Evolutionary conservation across 35 echinoderm and acorn worm genomes (phyloP).

Genomic region (Hemicentrotus pulcherrimus): DNA sequence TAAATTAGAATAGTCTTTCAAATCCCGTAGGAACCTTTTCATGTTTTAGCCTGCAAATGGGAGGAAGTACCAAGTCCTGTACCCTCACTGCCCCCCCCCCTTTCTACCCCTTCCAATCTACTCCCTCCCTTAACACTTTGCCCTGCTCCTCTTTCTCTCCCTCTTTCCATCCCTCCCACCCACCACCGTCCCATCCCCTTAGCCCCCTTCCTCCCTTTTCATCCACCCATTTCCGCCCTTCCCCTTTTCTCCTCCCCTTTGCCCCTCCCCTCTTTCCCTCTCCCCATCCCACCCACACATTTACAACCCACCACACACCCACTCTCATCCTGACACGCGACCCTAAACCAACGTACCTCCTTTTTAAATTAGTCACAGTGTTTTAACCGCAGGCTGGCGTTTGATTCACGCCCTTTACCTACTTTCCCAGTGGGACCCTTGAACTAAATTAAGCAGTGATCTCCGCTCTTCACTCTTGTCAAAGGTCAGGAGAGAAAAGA

Average conservation of each 20-base stretch:
- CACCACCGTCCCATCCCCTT: too few species aligned
- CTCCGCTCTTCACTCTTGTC: neutral
- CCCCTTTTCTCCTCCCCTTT: neutral
- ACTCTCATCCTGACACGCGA: neutral
- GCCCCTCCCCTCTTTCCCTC: neutral
- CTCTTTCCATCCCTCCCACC: too few species aligned
- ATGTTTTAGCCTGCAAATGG: too few species aligned
- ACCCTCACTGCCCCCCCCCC: too few species aligned
- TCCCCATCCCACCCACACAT: neutral
- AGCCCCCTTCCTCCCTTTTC: too few species aligned
- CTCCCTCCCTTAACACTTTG: too few species aligned
- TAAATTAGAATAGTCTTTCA: too few species aligned
- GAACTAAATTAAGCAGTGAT: neutral
- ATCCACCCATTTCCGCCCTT: neutral
- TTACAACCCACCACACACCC: neutral
- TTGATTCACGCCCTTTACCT: neutral
- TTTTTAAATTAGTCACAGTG: neutral
- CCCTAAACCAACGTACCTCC: neutral
- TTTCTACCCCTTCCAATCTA: too few species aligned
- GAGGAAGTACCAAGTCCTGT: too few species aligned
- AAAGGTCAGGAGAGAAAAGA: neutral
- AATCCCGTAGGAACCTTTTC: too few species aligned
- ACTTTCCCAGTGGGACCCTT: neutral
- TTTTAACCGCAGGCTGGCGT: neutral
- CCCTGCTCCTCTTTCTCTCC: too few species aligned